A percentile compares a stretch with the other conserved stretches of the same genome.
These are phyloP conservation scores for Peromyscus melanophrys DNA, from an alignment of 2,797 vertebrate species.

Conservation along the genomic window DNA sequence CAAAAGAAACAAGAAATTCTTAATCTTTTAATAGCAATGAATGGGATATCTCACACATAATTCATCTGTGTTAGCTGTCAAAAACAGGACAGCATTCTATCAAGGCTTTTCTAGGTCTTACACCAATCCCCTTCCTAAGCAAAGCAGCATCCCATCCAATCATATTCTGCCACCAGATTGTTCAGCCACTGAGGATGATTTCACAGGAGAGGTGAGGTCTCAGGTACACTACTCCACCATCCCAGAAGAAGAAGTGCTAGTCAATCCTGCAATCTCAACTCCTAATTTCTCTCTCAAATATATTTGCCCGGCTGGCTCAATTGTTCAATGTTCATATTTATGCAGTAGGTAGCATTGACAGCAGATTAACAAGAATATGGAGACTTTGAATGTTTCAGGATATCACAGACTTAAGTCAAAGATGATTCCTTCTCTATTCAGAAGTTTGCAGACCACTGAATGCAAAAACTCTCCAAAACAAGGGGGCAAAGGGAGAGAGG, in stretches of 20 bases:
- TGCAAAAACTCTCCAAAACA: background rate
- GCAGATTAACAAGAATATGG: slow-evolving; percentile 42
- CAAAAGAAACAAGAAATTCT: slow-evolving; percentile 23
- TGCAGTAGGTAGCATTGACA: slow-evolving; percentile 74
- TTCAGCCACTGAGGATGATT: background rate
- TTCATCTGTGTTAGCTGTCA: slow-evolving; percentile 34
- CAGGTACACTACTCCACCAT: background rate
- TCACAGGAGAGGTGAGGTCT: no score
- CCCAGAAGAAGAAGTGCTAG: slow-evolving; percentile 63
- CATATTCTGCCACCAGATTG: background rate
- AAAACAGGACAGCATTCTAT: slow-evolving; percentile 16
- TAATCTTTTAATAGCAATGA: slow-evolving; percentile 22
- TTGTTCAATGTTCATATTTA: slow-evolving; percentile 70
- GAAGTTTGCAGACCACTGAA: background rate
- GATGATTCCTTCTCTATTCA: background rate
- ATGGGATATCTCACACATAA: background rate
- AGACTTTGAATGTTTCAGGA: slow-evolving; percentile 57
- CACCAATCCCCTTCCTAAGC: background rate
- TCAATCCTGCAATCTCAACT: slow-evolving; percentile 44
- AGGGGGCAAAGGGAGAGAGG: accelerated
- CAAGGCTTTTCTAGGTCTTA: background rate
- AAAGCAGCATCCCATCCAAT: background rate
- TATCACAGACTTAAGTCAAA: slow-evolving; percentile 67
- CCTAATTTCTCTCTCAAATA: slow-evolving; percentile 67
- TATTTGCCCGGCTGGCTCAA: slow-evolving; percentile 55